Evolutionary conservation across 2,888 invertebrate species (phyloP).

Genomic region (Andrena praecox): DNA sequence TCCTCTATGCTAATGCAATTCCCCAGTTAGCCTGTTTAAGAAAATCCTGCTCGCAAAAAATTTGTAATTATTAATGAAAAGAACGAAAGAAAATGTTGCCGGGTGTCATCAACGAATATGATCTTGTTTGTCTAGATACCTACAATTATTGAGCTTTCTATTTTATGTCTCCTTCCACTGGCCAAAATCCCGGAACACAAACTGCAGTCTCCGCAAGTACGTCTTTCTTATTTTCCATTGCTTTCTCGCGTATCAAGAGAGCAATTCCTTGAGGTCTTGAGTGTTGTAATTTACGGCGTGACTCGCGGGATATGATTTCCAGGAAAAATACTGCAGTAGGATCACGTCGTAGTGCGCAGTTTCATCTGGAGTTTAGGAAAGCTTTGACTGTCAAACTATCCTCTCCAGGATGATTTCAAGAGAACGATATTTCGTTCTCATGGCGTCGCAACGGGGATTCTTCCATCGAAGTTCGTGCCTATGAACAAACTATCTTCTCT

Average conservation of each 20-base stretch:
- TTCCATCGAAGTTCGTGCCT: constrained; percentile 3
- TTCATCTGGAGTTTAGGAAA: constrained; percentile 42
- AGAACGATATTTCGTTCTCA: constrained; percentile 27
- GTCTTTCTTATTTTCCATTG: constrained; percentile 40
- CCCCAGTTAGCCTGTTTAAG: background rate
- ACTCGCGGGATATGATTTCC: constrained; percentile 47
- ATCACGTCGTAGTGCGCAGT: constrained; percentile 43
- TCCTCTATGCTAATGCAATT: background rate
- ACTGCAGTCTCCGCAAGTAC: constrained; percentile 1
- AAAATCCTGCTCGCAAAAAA: background rate
- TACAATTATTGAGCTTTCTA: background rate
- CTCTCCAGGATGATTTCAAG: constrained; percentile 16
- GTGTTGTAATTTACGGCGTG: constrained; percentile 53
- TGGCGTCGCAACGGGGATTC: background rate
- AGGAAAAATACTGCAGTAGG: constrained; percentile 35
- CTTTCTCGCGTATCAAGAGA: constrained; percentile 6
- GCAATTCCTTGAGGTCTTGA: constrained; percentile 31
- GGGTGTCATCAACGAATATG: background rate
- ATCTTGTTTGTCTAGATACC: background rate
- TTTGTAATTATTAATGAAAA: background rate
- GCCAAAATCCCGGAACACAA: background rate
- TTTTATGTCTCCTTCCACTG: background rate
- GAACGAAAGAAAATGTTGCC: background rate
- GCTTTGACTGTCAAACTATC: constrained; percentile 42
- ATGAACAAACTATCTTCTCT: background rate